Evolutionary conservation across 2,797 vertebrate species (phyloP).

Genomic region (Jordanella pulchra): DNA sequence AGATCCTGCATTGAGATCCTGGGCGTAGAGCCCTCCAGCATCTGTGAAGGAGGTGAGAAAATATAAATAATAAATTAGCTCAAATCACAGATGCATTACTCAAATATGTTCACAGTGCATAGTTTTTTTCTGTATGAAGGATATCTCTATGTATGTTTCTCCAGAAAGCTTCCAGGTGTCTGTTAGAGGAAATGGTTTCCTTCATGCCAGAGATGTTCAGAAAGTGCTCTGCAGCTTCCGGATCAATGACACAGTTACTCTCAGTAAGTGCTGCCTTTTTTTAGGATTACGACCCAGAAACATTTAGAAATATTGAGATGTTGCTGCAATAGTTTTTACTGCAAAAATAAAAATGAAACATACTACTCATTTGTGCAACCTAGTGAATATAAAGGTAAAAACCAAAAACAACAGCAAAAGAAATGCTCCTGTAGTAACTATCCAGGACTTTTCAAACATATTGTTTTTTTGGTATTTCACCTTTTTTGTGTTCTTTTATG

Average conservation of each 20-base stretch:
- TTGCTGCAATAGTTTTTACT: background rate
- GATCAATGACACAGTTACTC: conserved; percentile 92
- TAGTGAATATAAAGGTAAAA: background rate
- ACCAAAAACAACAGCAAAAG: background rate
- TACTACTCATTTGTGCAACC: background rate
- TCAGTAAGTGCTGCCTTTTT: conserved; percentile 83
- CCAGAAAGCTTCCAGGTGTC: conserved; percentile 96
- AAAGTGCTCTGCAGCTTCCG: conserved; percentile 96
- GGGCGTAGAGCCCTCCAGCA: conserved; percentile 93
- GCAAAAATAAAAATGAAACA: background rate
- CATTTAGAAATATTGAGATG: background rate
- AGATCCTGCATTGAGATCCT: conserved; percentile 98
- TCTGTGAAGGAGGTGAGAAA: conserved; percentile 92
- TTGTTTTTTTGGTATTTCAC: background rate
- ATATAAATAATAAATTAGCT: background rate
- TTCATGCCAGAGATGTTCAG: conserved; percentile 88
- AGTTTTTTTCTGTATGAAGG: background rate
- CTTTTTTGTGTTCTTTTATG: background rate
- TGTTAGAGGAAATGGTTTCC: conserved; percentile 93
- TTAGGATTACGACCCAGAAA: background rate
- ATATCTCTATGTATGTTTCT: background rate
- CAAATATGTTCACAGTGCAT: background rate
- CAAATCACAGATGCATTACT: background rate
- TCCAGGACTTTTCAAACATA: background rate
- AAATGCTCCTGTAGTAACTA: background rate